A percentile compares a stretch with the other conserved stretches of the same genome.
Evolutionary conservation across 1,140 invertebrate species (phyloP).

Genomic region (Paraescarpia echinospica): DNA sequence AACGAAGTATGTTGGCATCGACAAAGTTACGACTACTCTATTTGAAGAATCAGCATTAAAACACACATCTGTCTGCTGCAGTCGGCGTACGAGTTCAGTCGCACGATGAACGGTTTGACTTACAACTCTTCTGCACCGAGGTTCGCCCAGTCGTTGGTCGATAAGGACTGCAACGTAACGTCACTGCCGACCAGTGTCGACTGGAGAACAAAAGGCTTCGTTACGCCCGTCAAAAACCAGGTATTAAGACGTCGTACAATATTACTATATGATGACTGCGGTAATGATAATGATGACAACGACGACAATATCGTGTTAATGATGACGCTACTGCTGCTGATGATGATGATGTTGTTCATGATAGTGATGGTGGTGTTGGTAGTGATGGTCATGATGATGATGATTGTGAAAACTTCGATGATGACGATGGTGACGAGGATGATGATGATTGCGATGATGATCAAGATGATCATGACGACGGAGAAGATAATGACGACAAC

Average conservation of each 20-base stretch:
- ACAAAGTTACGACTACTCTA: neutral
- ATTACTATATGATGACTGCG: no score
- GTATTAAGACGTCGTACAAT: neutral
- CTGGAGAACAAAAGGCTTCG: slow-evolving; percentile 28
- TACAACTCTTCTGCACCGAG: neutral
- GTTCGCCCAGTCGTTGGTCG: neutral
- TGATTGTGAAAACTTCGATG: no score
- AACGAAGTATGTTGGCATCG: neutral
- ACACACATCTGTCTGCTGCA: neutral
- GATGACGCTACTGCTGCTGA: no score
- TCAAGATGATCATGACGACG: no score
- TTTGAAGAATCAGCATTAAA: neutral
- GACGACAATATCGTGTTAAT: no score
- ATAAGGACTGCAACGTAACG: neutral
- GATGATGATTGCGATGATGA: no score
- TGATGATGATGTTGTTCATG: no score
- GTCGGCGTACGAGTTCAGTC: neutral
- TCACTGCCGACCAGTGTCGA: slow-evolving; percentile 19
- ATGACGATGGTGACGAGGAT: no score
- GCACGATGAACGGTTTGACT: neutral
- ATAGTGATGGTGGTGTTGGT: no score
- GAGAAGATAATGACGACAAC: no score
- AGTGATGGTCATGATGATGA: no score
- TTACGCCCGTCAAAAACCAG: slow-evolving; percentile 29
- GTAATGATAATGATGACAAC: no score